Conservation (phyloP, 1,140 invertebrate genomes). For the Diploscapter pachys region DNA sequence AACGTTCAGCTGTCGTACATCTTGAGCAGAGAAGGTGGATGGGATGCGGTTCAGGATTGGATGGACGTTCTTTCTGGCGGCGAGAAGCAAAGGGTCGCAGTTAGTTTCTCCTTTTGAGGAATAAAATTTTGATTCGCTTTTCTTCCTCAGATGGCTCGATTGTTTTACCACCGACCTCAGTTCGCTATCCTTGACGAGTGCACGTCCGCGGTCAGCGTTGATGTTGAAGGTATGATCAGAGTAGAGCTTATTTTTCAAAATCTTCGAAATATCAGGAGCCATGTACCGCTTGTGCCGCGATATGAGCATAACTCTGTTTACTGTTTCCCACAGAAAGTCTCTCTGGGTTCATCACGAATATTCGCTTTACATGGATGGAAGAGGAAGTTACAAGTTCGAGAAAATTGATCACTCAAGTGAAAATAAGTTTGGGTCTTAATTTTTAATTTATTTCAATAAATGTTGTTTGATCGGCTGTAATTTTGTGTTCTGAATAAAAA, state of each 20-base stretch:
- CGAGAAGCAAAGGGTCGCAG: slow-evolving; percentile 91
- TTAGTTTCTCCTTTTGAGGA: slow-evolving; percentile 45
- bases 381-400: slow-evolving; percentile 80
- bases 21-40: slow-evolving; percentile 76
- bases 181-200: slow-evolving; percentile 98
- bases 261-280: slow-evolving; percentile 62
- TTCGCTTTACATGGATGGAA: slow-evolving; percentile 89
- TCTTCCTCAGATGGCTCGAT: slow-evolving; percentile 77
- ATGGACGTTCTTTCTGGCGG: slow-evolving; percentile 95
- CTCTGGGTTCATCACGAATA: slow-evolving; percentile 90
- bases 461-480: no score
- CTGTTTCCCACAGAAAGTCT: slow-evolving; percentile 90
- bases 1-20: slow-evolving; percentile 83
- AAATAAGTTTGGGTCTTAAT: slow-evolving; percentile 30
- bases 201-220: slow-evolving; percentile 88
- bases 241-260: no score
- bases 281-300: slow-evolving; percentile 88
- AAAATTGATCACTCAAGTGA: slow-evolving; percentile 70
- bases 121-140: no score
- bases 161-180: slow-evolving; percentile 93
- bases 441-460: background rate
- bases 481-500: no score
- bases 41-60: slow-evolving; percentile 92
- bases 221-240: slow-evolving; percentile 73
- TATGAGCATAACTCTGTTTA: slow-evolving; percentile 89